These are phyloP conservation scores for Cygnus olor DNA, from an alignment of 2,797 vertebrate species.

Conservation along the genomic window DNA sequence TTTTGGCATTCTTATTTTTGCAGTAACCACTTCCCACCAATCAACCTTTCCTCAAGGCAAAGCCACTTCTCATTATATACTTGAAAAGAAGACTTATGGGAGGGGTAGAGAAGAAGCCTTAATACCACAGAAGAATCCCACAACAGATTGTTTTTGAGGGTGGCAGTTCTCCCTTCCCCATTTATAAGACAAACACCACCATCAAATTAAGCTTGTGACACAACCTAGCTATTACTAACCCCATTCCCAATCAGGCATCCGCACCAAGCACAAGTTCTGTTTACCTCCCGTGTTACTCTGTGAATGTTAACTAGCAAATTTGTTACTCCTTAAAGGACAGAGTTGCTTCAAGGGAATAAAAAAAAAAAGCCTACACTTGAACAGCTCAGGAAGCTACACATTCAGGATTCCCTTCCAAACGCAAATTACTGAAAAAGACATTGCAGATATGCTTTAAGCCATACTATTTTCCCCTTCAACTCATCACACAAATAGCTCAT, in stretches of 20 bases:
- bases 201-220: not conserved
- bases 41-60: not conserved
- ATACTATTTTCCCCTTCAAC: not conserved
- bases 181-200: not conserved
- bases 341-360: not conserved
- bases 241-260: not conserved
- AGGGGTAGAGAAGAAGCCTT: not conserved
- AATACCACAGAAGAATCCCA: not conserved
- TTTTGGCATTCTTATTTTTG: slow-evolving; percentile 32
- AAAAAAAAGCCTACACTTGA: not conserved
- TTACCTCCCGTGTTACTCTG: not conserved
- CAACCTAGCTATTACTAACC: not conserved
- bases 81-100: not conserved
- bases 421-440: not conserved
- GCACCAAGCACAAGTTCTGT: not conserved
- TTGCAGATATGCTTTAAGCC: not conserved
- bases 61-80: not conserved
- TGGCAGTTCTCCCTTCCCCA: not conserved
- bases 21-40: slow-evolving; percentile 22
- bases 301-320: not conserved
- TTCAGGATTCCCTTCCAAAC: not conserved
- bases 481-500: not conserved
- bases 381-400: not conserved
- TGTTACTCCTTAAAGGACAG: not conserved
- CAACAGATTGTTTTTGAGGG: not conserved